Evolutionary conservation across 2,797 vertebrate species (phyloP).

Genomic region (Anabas testudineus): DNA sequence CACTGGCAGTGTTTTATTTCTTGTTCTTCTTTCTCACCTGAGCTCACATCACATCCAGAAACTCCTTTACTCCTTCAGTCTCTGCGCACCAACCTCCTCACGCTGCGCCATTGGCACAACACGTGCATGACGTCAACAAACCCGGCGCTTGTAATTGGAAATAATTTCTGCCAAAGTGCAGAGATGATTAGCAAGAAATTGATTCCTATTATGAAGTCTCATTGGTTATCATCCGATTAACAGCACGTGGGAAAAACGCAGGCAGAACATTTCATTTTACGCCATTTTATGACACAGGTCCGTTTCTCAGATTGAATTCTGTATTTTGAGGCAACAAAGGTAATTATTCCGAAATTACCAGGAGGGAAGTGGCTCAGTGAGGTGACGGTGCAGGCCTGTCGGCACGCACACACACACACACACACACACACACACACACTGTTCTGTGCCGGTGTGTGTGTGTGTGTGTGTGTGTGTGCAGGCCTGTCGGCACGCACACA

Average conservation of each 20-base stretch:
- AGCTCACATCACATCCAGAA: not conserved
- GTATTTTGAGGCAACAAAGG: constrained; percentile 10
- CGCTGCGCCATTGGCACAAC: constrained; percentile 58
- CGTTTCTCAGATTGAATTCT: not conserved
- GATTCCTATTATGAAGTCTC: constrained; percentile 23
- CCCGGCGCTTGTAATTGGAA: constrained; percentile 51
- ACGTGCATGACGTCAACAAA: constrained; percentile 65
- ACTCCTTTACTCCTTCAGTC: not conserved
- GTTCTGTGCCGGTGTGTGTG: not conserved
- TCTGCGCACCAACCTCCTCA: constrained; percentile 37
- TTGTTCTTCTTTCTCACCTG: not conserved
- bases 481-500: constrained; percentile 12
- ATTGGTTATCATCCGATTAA: constrained; percentile 24
- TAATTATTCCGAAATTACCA: constrained; percentile 14
- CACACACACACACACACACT: constrained; percentile 9
- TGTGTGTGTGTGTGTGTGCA: too few species aligned
- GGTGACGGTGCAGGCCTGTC: constrained; percentile 5
- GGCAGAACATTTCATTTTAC: not conserved
- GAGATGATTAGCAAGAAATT: constrained; percentile 43
- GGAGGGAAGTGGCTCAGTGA: not conserved
- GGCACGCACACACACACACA: constrained; percentile 1
- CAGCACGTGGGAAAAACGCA: constrained; percentile 4
- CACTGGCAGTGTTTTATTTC: not conserved
- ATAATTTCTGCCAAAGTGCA: constrained; percentile 39
- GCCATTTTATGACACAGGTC: not conserved